These are phyloP conservation scores for Mesorhabditis sp. DNA, from an alignment of 2,888 invertebrate genomes.

Conservation along the genomic window DNA sequence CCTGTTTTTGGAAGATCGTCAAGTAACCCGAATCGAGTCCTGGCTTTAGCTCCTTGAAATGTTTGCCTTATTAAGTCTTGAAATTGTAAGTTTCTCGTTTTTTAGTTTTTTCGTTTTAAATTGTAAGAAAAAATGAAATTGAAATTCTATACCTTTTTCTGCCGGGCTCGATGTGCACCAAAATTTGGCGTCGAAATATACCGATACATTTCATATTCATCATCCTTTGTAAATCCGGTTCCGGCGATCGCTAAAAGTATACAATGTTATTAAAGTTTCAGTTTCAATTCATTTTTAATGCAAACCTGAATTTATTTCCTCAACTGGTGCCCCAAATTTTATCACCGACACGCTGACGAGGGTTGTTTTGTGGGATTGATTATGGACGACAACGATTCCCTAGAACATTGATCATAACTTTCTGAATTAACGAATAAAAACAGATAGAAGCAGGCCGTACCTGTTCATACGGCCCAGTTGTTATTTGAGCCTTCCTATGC, in stretches of 20 bases:
- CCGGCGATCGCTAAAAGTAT: not conserved
- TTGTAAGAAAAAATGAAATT: no score
- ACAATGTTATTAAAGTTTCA: not conserved
- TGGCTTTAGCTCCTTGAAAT: not conserved
- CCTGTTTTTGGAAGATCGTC: not conserved
- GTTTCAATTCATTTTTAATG: not conserved
- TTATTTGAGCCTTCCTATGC: not conserved
- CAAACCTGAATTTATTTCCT: slow-evolving; percentile 1
- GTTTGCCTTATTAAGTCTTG: no score
- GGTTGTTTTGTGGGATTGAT: slow-evolving; percentile 3
- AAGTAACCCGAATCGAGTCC: not conserved
- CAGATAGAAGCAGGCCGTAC: not conserved
- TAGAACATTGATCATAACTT: not conserved
- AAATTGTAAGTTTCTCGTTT: not conserved
- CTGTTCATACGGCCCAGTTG: not conserved
- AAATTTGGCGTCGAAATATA: not conserved
- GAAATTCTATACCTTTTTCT: not conserved
- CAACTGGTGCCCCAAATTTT: not conserved
- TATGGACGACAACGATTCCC: not conserved
- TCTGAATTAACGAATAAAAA: not conserved
- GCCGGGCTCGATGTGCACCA: not conserved
- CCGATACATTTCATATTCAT: slow-evolving; percentile 1
- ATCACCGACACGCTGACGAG: not conserved
- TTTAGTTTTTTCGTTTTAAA: not conserved
- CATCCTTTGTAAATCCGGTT: not conserved